Evolutionary conservation across 2,888 invertebrate species (phyloP).

Genomic region (Philhelius pedissequus): DNA sequence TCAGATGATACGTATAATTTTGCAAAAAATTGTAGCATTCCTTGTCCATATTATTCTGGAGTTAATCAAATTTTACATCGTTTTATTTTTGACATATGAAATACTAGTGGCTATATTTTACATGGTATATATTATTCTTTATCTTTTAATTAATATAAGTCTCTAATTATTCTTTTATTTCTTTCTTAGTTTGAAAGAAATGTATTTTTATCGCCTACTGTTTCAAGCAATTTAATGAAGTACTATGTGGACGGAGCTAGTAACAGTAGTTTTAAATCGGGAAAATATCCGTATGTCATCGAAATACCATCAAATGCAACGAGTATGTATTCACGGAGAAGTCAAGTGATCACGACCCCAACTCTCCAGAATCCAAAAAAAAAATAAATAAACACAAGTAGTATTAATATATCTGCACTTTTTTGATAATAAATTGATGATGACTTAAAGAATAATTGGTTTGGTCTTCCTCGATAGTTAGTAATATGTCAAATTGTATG

Average conservation of each 20-base stretch:
- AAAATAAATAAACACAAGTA: not conserved
- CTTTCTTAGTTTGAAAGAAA: slow-evolving; percentile 2
- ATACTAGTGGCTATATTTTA: not conserved
- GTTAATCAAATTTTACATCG: slow-evolving; percentile 17
- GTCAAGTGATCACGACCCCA: not conserved
- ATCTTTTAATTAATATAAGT: not conserved
- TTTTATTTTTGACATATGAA: slow-evolving; percentile 32
- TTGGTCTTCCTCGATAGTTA: too few relatives aligned
- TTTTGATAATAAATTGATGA: too few relatives aligned
- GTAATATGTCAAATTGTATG: too few relatives aligned
- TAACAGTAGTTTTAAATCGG: slow-evolving; percentile 25
- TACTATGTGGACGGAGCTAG: slow-evolving; percentile 24
- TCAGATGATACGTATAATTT: slow-evolving; percentile 6
- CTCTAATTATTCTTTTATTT: not conserved
- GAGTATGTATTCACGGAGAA: not conserved
- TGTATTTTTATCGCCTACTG: not conserved
- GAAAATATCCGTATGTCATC: slow-evolving; percentile 30
- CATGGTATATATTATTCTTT: too few relatives aligned
- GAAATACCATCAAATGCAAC: slow-evolving; percentile 9
- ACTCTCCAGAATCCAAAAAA: not conserved
- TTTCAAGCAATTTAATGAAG: not conserved
- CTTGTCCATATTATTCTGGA: not conserved
- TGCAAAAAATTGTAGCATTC: not conserved
- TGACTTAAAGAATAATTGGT: too few relatives aligned
- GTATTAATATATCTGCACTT: not conserved